phyloP scores from a whole-genome alignment of 2,113 vertebrate genomes.

The Pachypanchax playfairii region DNA sequence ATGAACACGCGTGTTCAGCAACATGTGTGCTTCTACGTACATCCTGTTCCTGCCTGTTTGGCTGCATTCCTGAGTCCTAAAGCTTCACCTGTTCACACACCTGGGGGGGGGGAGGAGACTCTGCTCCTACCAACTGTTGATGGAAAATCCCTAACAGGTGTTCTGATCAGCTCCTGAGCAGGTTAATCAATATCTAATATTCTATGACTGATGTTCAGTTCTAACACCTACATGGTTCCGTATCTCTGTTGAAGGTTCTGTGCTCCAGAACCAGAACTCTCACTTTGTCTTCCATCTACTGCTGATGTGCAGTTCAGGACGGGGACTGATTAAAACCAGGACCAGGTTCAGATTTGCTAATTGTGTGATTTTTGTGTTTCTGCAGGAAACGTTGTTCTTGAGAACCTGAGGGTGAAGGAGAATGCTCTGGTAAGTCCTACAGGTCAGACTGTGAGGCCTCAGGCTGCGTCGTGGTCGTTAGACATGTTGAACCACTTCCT shows the following conservation, averaged over 20 bases:
- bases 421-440: conserved; percentile 89
- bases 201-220: too few species aligned
- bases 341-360: neutral
- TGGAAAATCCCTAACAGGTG: neutral
- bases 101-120: neutral
- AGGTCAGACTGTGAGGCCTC: neutral
- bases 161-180: neutral
- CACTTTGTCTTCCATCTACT: too few species aligned
- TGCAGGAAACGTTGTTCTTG: conserved; percentile 94
- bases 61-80: neutral
- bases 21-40: too few species aligned
- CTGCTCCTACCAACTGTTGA: neutral
- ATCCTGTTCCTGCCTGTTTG: neutral
- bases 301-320: neutral
- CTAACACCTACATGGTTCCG: too few species aligned
- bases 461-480: too few species aligned
- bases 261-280: too few species aligned
- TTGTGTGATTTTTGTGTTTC: conserved; percentile 6
- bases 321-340: neutral
- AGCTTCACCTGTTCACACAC: neutral
- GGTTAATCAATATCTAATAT: neutral
- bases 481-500: too few species aligned
- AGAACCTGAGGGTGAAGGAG: conserved; percentile 94
- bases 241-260: too few species aligned
- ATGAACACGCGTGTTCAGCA: neutral